Percentiles rank a stretch among this genome's conserved stretches.
Conservation (phyloP, 2,113 vertebrate species). For the Poeciliopsis retropinna region DNA sequence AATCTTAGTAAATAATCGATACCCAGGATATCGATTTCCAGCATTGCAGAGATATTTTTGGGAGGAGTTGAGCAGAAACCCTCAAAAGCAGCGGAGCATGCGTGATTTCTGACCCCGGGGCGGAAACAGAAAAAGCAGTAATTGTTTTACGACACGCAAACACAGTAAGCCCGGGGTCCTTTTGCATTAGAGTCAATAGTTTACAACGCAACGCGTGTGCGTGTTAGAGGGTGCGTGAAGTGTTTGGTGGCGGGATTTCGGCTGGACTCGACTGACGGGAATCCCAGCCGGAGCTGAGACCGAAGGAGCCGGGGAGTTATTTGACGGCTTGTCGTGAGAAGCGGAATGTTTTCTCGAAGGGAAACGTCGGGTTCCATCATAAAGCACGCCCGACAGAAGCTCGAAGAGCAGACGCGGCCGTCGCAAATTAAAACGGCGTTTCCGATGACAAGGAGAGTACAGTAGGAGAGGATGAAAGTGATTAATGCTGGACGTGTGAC, state of each 20-base stretch:
- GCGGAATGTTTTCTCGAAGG: constrained; percentile 19
- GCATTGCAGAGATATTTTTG: neutral
- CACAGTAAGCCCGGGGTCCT: constrained; percentile 41
- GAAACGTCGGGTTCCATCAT: constrained; percentile 29
- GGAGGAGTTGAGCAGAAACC: constrained; percentile 4
- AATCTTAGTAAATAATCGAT: constrained; percentile 4
- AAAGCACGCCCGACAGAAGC: constrained; percentile 1
- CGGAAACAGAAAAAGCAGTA: neutral
- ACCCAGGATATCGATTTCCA: neutral
- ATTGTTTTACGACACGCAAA: constrained; percentile 25
- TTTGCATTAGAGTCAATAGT: constrained; percentile 38
- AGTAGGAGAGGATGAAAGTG: constrained; percentile 18
- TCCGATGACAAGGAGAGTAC: constrained; percentile 7
- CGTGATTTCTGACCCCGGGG: neutral
- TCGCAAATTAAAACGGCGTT: constrained; percentile 35
- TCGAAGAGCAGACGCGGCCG: constrained; percentile 3
- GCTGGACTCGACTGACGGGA: constrained; percentile 77
- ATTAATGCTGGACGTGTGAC: constrained; percentile 31
- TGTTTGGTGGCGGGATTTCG: constrained; percentile 37
- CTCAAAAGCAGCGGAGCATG: neutral
- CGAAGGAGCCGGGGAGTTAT: constrained; percentile 11
- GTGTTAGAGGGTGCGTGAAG: constrained; percentile 26
- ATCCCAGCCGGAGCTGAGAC: constrained; percentile 70
- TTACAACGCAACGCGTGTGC: constrained; percentile 24
- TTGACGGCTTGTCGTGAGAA: neutral